Base-by-base conservation (phyloP, 1,140 invertebrate genomes). In the Mactra quadrangularis region DNA sequence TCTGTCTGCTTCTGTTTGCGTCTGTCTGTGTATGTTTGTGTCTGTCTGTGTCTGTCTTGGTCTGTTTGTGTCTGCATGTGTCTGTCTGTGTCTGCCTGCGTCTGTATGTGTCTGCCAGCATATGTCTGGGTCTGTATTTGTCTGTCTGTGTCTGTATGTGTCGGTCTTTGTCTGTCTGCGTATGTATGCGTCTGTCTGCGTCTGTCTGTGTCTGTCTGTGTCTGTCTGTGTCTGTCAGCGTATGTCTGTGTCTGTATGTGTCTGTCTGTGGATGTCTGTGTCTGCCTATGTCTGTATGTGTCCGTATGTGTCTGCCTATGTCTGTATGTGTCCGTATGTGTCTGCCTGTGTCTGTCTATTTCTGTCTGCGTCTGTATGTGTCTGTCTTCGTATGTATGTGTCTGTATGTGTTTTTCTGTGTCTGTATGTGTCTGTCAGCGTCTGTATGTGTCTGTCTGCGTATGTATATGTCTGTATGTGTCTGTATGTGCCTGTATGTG, bases 351-450 rank as follows among this genome's bases (percentile, higher is more conserved):
- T 50, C 11, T 29, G 47, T 76, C 29, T n/a, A n/a, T n/a, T n/a
- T n/a, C n/a, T n/a, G n/a, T n/a, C n/a, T n/a, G n/a, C n/a, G n/a
- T n/a, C n/a, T n/a, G n/a, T n/a, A n/a, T n/a, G n/a, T n/a, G n/a
- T n/a, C n/a, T n/a, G n/a, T n/a, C n/a, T n/a, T n/a, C 35, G 50
- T 66, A n/a, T 83, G 70, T 66, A 27, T 53, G 25, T 62, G 25
- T 75, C 45, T 76, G 29, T 53, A 25, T 31, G 22, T 62, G n/a
- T 59, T 15, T 74, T 50, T 82, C 31, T 74, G 31, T 53, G 57
- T 59, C 7, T 75, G 33, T 59, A 17, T 60, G 15, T 75, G 33
- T 64, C n/a, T 75, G 31, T 82, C 17, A n/a, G n/a, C n/a, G n/a
- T n/a, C n/a, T n/a, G n/a, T n/a, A n/a, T n/a, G n/a, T n/a, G n/a